phyloP scores from a whole-genome alignment of 1,140 invertebrate species.

The Apolygus lucorum region DNA sequence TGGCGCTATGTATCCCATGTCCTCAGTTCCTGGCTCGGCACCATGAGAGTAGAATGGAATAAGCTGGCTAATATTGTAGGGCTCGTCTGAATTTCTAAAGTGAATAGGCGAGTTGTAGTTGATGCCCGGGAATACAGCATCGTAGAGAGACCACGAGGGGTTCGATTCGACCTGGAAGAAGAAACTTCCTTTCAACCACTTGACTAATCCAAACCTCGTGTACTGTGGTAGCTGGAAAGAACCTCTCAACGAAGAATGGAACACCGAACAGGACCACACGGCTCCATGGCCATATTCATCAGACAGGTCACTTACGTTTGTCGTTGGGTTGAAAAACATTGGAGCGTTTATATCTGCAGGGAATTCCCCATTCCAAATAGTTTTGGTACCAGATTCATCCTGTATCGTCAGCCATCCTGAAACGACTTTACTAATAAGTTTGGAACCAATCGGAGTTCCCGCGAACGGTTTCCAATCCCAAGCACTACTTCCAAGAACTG shows the following conservation, averaged over 20 bases:
- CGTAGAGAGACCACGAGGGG: not conserved
- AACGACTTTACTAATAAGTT: slow-evolving; percentile 20
- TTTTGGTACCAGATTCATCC: slow-evolving; percentile 5
- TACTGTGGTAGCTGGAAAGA: slow-evolving; percentile 27
- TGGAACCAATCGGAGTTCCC: not conserved
- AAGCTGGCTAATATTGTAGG: slow-evolving; percentile 1
- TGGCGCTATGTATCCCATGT: not conserved
- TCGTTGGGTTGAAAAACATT: slow-evolving; percentile 25
- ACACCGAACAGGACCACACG: slow-evolving; percentile 26
- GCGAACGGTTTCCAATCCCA: not conserved
- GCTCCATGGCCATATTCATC: slow-evolving; percentile 25
- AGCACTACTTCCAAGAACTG: not conserved
- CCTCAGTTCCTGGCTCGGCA: not conserved
- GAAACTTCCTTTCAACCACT: slow-evolving; percentile 29
- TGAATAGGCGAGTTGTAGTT: slow-evolving; percentile 16
- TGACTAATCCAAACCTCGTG: slow-evolving; percentile 17
- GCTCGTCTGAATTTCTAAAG: not conserved
- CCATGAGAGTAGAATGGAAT: not conserved
- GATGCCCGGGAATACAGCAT: slow-evolving; percentile 14
- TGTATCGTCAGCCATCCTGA: slow-evolving; percentile 21
- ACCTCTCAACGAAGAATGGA: slow-evolving; percentile 23
- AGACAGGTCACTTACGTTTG: not conserved
- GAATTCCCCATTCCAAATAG: slow-evolving; percentile 26
- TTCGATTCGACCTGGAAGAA: slow-evolving; percentile 16
- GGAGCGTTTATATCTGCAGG: slow-evolving; percentile 24